These are phyloP conservation scores for Machimus rusticus DNA, from an alignment of 2,888 invertebrate species.

Conservation along the genomic window DNA sequence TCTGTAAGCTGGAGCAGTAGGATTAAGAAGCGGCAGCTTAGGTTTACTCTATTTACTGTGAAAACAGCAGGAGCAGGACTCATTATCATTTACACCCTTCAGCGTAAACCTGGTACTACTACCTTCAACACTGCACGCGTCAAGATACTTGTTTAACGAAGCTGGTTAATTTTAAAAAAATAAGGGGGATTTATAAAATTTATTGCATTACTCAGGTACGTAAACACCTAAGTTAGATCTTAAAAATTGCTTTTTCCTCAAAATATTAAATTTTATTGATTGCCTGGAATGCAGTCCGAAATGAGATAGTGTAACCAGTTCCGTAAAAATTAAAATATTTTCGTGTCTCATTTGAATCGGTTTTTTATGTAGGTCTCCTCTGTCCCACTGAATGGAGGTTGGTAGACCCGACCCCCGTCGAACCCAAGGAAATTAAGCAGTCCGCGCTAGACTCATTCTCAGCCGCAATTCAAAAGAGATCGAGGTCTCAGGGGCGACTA, in stretches of 20 bases:
- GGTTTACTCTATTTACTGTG: not conserved
- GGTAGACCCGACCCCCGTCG: not conserved
- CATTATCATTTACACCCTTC: not conserved
- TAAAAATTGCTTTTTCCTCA: not conserved
- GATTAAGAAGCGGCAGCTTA: not conserved
- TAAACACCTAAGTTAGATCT: not conserved
- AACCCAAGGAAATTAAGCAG: not conserved
- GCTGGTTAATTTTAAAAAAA: not conserved
- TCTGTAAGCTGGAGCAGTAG: not conserved
- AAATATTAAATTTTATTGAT: not conserved
- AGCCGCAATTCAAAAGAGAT: not conserved
- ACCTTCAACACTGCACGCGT: not conserved
- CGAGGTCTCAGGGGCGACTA: slow-evolving; percentile 19
- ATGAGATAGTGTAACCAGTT: slow-evolving; percentile 18
- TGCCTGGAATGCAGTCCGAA: not conserved
- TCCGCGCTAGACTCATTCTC: not conserved
- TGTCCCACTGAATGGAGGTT: not conserved
- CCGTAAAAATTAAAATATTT: slow-evolving; percentile 22
- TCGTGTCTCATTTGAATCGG: not conserved
- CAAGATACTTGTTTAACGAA: not conserved
- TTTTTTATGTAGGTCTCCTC: not conserved
- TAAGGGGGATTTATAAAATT: not conserved
- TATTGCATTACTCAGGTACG: not conserved
- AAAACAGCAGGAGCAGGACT: not conserved
- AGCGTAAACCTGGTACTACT: not conserved